Evolutionary conservation across 2,797 vertebrate genomes (phyloP).

Genomic region (Syndactyla subalaris): DNA sequence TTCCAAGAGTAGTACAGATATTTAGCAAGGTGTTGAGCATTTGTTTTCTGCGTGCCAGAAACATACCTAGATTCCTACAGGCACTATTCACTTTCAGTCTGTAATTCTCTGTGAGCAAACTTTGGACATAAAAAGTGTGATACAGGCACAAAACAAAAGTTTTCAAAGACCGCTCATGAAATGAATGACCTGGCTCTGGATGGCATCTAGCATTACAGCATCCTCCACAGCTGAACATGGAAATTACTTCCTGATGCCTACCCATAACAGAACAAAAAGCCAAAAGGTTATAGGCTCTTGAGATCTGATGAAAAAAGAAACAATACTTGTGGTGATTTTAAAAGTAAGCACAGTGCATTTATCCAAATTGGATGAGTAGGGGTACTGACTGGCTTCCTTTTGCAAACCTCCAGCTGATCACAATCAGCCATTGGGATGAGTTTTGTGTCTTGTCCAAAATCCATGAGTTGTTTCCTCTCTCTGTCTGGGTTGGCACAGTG

Average conservation of each 20-base stretch:
- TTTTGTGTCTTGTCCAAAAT: neutral
- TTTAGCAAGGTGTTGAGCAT: neutral
- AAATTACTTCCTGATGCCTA: neutral
- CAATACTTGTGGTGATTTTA: neutral
- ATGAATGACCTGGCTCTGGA: neutral
- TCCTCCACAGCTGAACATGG: neutral
- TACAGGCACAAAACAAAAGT: neutral
- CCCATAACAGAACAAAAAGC: neutral
- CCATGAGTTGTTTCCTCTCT: neutral
- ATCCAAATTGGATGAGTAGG: rapidly evolving
- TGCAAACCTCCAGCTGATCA: neutral
- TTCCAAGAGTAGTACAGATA: neutral
- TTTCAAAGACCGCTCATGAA: neutral
- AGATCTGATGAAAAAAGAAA: neutral
- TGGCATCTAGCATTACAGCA: neutral
- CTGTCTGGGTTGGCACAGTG: neutral
- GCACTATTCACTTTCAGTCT: neutral
- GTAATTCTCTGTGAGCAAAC: neutral
- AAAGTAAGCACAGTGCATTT: neutral
- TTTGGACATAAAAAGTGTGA: neutral
- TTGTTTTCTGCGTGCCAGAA: neutral
- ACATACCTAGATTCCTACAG: neutral
- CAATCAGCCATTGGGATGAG: neutral
- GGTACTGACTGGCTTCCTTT: neutral
- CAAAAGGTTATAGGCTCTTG: neutral